These are phyloP conservation scores for Morinoia aosen DNA, from an alignment of 2,888 invertebrate genomes.

Conservation along the genomic window DNA sequence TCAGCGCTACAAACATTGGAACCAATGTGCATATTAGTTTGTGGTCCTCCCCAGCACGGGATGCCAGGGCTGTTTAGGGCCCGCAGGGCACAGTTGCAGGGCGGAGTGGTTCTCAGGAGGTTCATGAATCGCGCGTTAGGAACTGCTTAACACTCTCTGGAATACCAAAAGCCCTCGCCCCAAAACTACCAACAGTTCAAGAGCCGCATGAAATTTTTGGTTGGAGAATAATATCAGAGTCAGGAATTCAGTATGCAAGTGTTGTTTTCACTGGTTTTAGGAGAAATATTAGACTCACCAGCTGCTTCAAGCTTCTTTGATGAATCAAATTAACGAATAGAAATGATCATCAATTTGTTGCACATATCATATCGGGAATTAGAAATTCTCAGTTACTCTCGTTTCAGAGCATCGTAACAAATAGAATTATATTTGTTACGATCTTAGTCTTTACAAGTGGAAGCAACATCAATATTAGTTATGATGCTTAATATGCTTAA, in stretches of 20 bases:
- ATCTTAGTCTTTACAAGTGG: too few species aligned
- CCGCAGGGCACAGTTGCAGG: neutral
- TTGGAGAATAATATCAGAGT: neutral
- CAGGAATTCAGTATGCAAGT: neutral
- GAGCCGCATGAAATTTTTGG: neutral
- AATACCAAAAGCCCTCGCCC: neutral
- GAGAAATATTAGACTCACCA: too few species aligned
- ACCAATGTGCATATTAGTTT: neutral
- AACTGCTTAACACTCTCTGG: neutral
- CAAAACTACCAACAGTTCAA: neutral
- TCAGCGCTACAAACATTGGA: neutral
- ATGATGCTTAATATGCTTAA: too few species aligned
- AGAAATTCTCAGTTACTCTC: too few species aligned
- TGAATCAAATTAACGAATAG: too few species aligned
- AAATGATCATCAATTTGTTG: too few species aligned
- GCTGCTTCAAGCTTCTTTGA: too few species aligned
- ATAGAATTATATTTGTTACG: too few species aligned
- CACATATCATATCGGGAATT: too few species aligned
- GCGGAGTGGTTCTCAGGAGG: neutral
- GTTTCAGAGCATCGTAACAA: too few species aligned
- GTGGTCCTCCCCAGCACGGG: neutral
- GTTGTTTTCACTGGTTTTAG: neutral
- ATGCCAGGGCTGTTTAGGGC: neutral
- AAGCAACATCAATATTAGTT: too few species aligned
- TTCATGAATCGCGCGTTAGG: slow-evolving; percentile 3